Conservation (phyloP, 2,797 vertebrate genomes). For the Fratercula arctica region DNA sequence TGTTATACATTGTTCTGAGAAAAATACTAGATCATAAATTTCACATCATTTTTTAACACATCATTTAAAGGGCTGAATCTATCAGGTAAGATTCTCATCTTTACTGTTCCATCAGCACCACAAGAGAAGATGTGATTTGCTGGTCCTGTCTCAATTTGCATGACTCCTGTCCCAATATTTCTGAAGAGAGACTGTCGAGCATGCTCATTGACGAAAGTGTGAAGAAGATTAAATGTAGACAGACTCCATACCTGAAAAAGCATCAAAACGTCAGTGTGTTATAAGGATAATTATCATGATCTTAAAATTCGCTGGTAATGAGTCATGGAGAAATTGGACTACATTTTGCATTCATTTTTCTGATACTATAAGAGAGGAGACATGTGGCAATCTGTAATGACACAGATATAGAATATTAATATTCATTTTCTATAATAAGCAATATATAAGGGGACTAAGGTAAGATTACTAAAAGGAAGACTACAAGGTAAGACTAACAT, state of each 20-base stretch:
- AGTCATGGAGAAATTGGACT: neutral
- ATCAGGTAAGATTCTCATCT: conserved; percentile 93
- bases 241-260: conserved; percentile 89
- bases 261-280: neutral
- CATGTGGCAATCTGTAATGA: neutral
- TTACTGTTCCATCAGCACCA: conserved; percentile 97
- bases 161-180: conserved; percentile 97
- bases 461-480: neutral
- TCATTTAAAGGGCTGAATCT: conserved; percentile 81
- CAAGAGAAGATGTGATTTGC: conserved; percentile 96
- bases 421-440: neutral
- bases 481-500: neutral
- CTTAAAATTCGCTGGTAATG: neutral
- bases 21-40: conserved; percentile 85
- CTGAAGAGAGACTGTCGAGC: conserved; percentile 96
- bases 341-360: neutral
- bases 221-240: conserved; percentile 84
- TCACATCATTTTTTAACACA: conserved; percentile 86
- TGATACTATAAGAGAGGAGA: neutral
- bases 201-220: conserved; percentile 91
- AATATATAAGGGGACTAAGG: neutral
- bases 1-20: conserved; percentile 26
- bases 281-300: neutral
- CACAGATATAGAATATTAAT: neutral
- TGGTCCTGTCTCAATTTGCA: conserved; percentile 95